phyloP scores from a whole-genome alignment of 2,113 vertebrate species.

The Phylloscopus trochilus region DNA sequence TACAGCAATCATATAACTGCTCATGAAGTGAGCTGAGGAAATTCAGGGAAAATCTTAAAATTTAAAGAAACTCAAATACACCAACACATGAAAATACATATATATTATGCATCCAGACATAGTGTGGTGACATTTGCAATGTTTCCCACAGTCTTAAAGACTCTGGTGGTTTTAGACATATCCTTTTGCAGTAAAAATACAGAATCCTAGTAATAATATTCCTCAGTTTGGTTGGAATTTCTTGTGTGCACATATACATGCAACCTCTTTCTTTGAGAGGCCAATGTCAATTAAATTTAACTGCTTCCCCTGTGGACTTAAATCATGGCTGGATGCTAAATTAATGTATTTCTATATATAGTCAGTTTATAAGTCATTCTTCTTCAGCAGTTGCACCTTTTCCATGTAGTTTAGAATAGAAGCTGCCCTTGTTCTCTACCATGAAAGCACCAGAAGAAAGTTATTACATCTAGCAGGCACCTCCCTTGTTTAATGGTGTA shows the following conservation, averaged over 20 bases:
- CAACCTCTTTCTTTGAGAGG: background rate
- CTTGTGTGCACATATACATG: background rate
- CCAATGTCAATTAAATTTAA: background rate
- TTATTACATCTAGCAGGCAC: background rate
- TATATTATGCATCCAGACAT: background rate
- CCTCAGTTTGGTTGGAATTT: background rate
- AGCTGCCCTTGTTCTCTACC: background rate
- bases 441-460: conserved; percentile 11
- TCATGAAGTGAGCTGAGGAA: background rate
- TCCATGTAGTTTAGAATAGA: background rate
- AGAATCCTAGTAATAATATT: background rate
- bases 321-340: background rate
- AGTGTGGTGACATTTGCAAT: background rate
- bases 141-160: background rate
- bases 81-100: background rate
- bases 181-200: conserved; percentile 3
- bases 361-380: background rate
- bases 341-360: background rate
- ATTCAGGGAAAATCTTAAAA: background rate
- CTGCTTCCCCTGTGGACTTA: background rate
- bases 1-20: background rate
- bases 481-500: background rate
- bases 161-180: background rate
- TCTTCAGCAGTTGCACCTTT: background rate
- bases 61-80: background rate